phyloP scores from a whole-genome alignment of 2,888 invertebrate species.

The Diarsia dahlii region DNA sequence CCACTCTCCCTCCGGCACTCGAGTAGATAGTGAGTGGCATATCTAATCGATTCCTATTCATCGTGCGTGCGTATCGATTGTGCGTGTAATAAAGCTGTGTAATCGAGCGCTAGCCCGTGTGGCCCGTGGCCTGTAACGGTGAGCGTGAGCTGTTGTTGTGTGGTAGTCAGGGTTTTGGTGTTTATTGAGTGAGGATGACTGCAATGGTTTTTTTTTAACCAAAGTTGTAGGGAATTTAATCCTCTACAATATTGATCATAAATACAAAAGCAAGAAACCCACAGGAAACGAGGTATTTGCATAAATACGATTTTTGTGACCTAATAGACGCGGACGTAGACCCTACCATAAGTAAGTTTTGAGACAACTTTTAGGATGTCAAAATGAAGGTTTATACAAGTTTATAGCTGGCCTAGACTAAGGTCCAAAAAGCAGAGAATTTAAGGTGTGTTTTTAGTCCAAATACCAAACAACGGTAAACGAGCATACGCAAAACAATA shows the following conservation, averaged over 20 bases:
- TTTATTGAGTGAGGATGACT: not conserved
- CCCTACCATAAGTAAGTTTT: too few species aligned
- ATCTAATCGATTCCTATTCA: slow-evolving; percentile 59
- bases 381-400: too few species aligned
- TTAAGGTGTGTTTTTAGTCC: not conserved
- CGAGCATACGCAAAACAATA: not conserved
- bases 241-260: too few species aligned
- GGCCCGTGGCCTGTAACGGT: slow-evolving; percentile 22
- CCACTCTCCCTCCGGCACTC: not conserved
- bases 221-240: too few species aligned
- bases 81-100: slow-evolving; percentile 57
- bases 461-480: not conserved
- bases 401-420: too few species aligned
- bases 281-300: too few species aligned
- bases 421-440: too few species aligned
- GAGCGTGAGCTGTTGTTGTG: slow-evolving; percentile 39
- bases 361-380: too few species aligned
- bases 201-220: too few species aligned
- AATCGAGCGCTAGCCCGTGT: slow-evolving; percentile 36
- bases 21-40: slow-evolving; percentile 49
- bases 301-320: too few species aligned
- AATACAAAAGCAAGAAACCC: too few species aligned
- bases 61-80: slow-evolving; percentile 57
- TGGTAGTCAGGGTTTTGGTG: not conserved
- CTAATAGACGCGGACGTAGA: too few species aligned